Conservation (phyloP, 2,888 invertebrate species). For the Oxycera nigricornis region DNA sequence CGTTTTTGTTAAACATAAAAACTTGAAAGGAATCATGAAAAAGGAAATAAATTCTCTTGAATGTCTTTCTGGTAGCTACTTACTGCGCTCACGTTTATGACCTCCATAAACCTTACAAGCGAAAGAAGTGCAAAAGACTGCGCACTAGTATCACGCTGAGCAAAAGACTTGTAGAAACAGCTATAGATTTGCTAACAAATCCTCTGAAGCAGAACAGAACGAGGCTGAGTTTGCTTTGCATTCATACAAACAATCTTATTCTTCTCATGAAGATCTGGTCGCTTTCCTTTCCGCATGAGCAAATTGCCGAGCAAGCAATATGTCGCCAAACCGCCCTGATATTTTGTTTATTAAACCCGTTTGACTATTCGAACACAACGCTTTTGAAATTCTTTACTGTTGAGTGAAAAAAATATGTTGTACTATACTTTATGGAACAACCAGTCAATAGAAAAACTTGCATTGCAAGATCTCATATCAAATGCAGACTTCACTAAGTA, state of each 20-base stretch:
- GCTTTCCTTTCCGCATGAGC: conserved; percentile 42
- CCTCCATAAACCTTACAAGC: conserved; percentile 27
- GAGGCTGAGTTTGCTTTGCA: not conserved
- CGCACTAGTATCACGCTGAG: not conserved
- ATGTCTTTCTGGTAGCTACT: conserved; percentile 32
- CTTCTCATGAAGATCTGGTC: not conserved
- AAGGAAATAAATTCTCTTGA: conserved; percentile 29
- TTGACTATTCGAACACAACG: too few relatives aligned
- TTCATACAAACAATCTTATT: conserved; percentile 22
- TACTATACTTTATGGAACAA: too few relatives aligned
- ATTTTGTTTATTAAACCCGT: not conserved
- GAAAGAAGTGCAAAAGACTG: conserved; percentile 13
- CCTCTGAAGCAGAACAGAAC: not conserved
- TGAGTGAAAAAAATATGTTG: too few relatives aligned
- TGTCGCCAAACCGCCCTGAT: conserved; percentile 14
- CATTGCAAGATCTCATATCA: too few relatives aligned
- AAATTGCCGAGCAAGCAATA: conserved; percentile 42
- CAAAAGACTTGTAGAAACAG: not conserved
- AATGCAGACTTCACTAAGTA: too few relatives aligned
- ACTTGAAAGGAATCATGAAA: too few relatives aligned
- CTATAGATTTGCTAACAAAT: conserved; percentile 10
- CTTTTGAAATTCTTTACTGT: too few relatives aligned
- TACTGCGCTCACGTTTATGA: conserved; percentile 14
- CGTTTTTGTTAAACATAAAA: too few relatives aligned
- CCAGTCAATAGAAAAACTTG: too few relatives aligned